Conservation (phyloP, 1,140 invertebrate species). For the Nephila pilipes region DNA sequence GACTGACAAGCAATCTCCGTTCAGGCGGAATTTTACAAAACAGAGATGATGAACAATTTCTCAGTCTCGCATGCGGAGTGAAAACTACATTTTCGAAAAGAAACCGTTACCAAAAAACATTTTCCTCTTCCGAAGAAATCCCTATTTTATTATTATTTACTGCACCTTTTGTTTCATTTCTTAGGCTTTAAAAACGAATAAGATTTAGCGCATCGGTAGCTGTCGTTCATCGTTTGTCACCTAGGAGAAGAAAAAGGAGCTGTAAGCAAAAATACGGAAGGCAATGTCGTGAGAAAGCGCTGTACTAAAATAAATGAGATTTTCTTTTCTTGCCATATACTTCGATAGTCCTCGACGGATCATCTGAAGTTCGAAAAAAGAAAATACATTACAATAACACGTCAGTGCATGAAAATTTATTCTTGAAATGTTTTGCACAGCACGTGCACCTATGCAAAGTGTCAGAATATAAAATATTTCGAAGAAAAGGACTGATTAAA, state of each 20-base stretch:
- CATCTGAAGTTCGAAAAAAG: slow-evolving; percentile 55
- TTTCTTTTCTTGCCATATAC: slow-evolving; percentile 35
- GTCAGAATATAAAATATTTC: slow-evolving; percentile 21
- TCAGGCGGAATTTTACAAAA: neutral
- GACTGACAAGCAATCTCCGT: slow-evolving; percentile 61
- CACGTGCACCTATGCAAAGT: slow-evolving; percentile 26
- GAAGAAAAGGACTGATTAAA: neutral
- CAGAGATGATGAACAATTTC: slow-evolving; percentile 57
- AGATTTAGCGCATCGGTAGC: slow-evolving; percentile 67
- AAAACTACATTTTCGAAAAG: slow-evolving; percentile 54
- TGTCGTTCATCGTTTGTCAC: slow-evolving; percentile 67
- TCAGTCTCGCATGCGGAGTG: neutral
- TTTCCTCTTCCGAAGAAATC: slow-evolving; percentile 45
- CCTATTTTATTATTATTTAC: slow-evolving; percentile 73
- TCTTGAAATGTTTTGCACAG: neutral
- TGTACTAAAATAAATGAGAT: slow-evolving; percentile 74
- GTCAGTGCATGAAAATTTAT: slow-evolving; percentile 53
- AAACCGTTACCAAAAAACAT: slow-evolving; percentile 40
- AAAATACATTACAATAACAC: slow-evolving; percentile 33
- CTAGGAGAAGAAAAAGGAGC: slow-evolving; percentile 8
- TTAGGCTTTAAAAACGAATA: slow-evolving; percentile 66
- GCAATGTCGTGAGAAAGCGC: slow-evolving; percentile 54
- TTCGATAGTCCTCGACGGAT: slow-evolving; percentile 29
- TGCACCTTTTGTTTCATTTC: slow-evolving; percentile 63
- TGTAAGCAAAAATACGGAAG: slow-evolving; percentile 56